These are phyloP conservation scores for Zaprionus africanus DNA, from an alignment of 1,140 invertebrate genomes.

Conservation along the genomic window DNA sequence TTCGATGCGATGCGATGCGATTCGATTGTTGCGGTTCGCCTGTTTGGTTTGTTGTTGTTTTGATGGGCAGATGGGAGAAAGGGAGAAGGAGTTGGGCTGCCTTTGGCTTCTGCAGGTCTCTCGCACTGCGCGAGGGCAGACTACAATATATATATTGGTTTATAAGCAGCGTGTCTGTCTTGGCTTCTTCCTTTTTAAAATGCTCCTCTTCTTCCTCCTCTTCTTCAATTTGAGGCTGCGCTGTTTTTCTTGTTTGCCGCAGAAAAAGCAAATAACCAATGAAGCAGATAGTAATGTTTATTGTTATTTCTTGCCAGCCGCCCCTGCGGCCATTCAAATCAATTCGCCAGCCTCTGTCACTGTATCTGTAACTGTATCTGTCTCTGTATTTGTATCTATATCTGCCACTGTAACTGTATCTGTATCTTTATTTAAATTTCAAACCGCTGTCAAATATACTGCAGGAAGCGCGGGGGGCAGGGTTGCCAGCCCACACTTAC, in stretches of 20 bases:
- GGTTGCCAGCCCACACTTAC: not conserved
- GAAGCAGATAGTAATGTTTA: conserved; percentile 83
- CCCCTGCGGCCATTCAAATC: conserved; percentile 70
- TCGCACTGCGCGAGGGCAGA: too few relatives aligned
- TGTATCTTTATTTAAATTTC: conserved; percentile 62
- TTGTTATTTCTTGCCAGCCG: conserved; percentile 69
- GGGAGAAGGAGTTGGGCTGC: not conserved
- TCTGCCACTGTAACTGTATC: not conserved
- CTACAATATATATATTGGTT: conserved; percentile 60
- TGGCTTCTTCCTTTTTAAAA: conserved; percentile 48
- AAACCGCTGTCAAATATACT: conserved; percentile 39
- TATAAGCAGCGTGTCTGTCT: conserved; percentile 74
- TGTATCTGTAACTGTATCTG: not conserved
- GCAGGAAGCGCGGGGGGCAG: not conserved
- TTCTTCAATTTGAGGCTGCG: conserved; percentile 59
- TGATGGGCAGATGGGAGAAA: not conserved
- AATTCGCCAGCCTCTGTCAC: conserved; percentile 52
- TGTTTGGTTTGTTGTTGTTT: not conserved
- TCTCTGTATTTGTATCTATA: not conserved
- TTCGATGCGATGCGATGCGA: conserved; percentile 52
- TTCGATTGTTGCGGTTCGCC: conserved; percentile 37
- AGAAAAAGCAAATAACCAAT: conserved; percentile 75
- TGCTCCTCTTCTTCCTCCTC: conserved; percentile 28
- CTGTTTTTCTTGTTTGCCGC: conserved; percentile 67
- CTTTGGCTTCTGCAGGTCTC: conserved; percentile 26